A percentile compares a stretch with the other conserved stretches of the same genome.
Evolutionary conservation across 37 sponge, comb jelly and placozoan genomes (phyloP).

Genomic region (Ephydatia muelleri): DNA sequence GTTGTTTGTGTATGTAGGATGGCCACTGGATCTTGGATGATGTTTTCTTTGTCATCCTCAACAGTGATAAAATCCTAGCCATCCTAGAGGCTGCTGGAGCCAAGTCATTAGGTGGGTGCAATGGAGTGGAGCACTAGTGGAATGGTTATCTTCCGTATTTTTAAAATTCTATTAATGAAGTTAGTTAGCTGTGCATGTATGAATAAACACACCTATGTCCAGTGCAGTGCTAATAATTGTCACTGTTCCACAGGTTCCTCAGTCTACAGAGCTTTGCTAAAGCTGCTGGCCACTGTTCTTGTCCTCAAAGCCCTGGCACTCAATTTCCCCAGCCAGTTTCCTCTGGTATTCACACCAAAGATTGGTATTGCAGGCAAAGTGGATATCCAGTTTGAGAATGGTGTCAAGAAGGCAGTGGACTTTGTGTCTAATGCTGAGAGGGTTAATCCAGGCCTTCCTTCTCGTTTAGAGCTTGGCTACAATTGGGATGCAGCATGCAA

Average conservation of each 20-base stretch:
- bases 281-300: slow-evolving; percentile 47
- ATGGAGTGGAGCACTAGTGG: neutral
- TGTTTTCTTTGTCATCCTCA: slow-evolving; percentile 17
- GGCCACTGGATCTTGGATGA: slow-evolving; percentile 57
- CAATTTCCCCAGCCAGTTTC: neutral
- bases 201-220: neutral
- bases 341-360: slow-evolving; percentile 27
- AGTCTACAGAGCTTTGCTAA: slow-evolving; percentile 6
- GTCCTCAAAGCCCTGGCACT: slow-evolving; percentile 27
- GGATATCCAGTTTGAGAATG: neutral
- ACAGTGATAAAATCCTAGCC: slow-evolving; percentile 2
- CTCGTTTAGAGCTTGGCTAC: slow-evolving; percentile 64
- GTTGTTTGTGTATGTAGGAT: slow-evolving; percentile 8
- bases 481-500: slow-evolving; percentile 41
- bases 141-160: neutral
- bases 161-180: neutral
- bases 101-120: slow-evolving; percentile 58
- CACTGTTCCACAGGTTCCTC: slow-evolving; percentile 14
- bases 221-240: neutral
- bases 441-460: slow-evolving; percentile 45
- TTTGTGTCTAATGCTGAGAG: slow-evolving; percentile 30
- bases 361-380: slow-evolving; percentile 14
- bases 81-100: slow-evolving; percentile 48
- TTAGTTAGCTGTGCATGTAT: neutral
- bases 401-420: slow-evolving; percentile 39